phyloP scores from a whole-genome alignment of 2,888 invertebrate species.

The Dugesia japonica region DNA sequence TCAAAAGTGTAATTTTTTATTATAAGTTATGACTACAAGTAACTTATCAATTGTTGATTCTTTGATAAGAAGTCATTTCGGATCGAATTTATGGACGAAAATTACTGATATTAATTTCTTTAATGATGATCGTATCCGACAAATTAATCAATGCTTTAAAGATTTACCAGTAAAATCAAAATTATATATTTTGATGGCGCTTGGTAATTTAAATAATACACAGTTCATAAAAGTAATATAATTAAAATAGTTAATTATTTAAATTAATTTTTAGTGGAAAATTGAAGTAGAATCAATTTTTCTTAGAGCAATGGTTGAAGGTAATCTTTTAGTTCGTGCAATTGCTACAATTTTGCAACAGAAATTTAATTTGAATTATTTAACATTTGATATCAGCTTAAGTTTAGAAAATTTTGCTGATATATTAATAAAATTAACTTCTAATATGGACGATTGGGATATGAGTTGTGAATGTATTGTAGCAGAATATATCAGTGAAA shows the following conservation, averaged over 20 bases:
- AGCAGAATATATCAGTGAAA: neutral
- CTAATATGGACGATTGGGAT: neutral
- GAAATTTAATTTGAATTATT: neutral
- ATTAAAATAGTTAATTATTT: no score
- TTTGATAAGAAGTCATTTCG: neutral
- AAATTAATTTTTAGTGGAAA: neutral
- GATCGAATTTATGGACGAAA: neutral
- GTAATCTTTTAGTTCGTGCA: neutral
- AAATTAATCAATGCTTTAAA: conserved; percentile 4
- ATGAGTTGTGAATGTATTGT: neutral
- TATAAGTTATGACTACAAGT: neutral
- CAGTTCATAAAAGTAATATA: neutral
- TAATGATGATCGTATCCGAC: neutral
- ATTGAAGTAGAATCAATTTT: neutral
- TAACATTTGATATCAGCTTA: conserved; percentile 10
- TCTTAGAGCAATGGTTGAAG: neutral
- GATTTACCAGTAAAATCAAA: neutral
- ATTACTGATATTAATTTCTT: neutral
- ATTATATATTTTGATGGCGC: neutral
- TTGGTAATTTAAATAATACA: neutral
- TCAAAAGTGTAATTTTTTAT: neutral
- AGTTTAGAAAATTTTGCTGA: conserved; percentile 6
- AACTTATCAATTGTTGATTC: neutral
- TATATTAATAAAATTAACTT: neutral
- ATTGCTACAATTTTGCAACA: neutral